These are phyloP conservation scores for Enteromius thamalakanensis DNA, from an alignment of 2,797 vertebrate genomes.

Conservation along the genomic window DNA sequence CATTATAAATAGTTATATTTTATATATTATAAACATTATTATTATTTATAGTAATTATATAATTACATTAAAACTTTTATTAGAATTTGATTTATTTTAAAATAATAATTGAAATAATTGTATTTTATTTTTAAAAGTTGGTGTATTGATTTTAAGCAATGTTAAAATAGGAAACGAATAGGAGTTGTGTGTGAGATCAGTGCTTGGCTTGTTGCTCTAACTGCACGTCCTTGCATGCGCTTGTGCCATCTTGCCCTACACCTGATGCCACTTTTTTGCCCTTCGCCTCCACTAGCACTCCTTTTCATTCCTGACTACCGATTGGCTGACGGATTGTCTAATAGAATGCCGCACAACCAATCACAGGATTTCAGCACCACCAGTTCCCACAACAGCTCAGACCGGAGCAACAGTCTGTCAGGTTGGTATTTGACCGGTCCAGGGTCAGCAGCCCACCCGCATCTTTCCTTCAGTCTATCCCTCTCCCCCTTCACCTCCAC, in stretches of 20 bases:
- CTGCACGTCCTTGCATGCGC: constrained; percentile 95
- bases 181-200: constrained; percentile 55
- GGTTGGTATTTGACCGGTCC: constrained; percentile 87
- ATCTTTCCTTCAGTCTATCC: constrained; percentile 6
- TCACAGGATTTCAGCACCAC: constrained; percentile 99
- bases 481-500: constrained; percentile 24
- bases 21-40: not conserved
- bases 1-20: not conserved
- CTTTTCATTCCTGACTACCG: constrained; percentile 99
- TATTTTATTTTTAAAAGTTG: not conserved
- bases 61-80: not conserved
- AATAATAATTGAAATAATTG: not conserved
- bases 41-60: not conserved
- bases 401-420: constrained; percentile 99
- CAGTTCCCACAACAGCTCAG: constrained; percentile 99
- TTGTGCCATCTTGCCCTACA: constrained; percentile 93
- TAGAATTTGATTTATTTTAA: not conserved
- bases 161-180: not conserved
- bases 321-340: constrained; percentile 99
- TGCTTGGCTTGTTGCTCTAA: constrained; percentile 83
- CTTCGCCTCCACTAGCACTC: constrained; percentile 97
- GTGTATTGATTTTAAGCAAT: not conserved
- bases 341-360: constrained; percentile 99
- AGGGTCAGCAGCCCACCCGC: constrained; percentile 43
- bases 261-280: constrained; percentile 97